phyloP scores from a whole-genome alignment of 2,797 vertebrate genomes.

The Tadarida brasiliensis region DNA sequence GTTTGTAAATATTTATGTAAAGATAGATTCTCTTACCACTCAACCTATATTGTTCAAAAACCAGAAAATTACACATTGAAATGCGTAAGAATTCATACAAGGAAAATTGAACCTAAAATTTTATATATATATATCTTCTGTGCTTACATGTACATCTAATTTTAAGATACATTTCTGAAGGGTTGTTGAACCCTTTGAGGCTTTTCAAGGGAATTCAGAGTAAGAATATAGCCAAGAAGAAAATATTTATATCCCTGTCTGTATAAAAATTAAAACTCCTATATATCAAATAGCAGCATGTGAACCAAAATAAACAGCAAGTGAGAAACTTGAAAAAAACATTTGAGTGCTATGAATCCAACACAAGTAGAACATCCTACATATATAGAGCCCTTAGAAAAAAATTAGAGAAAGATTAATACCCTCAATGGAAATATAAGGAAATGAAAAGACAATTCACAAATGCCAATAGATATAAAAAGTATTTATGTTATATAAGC shows the following conservation, averaged over 20 bases:
- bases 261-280: neutral
- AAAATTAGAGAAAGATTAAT: neutral
- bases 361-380: neutral
- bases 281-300: neutral
- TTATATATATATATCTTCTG: neutral
- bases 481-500: neutral
- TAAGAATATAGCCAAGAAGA: neutral
- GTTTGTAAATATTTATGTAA: neutral
- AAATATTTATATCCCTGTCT: neutral
- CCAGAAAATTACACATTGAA: neutral
- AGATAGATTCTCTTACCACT: constrained; percentile 5
- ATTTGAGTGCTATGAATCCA: neutral
- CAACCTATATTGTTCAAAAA: constrained; percentile 2
- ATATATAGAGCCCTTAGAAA: neutral
- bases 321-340: neutral
- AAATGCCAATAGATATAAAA: neutral
- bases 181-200: neutral
- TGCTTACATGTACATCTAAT: neutral
- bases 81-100: constrained; percentile 29
- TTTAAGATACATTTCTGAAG: constrained; percentile 11
- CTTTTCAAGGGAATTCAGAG: constrained; percentile 4
- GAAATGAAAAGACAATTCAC: neutral
- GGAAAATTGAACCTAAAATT: neutral
- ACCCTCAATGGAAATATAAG: neutral
- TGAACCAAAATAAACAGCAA: constrained; percentile 33